A percentile compares a stretch with the other conserved stretches of the same genome.
phyloP scores from a whole-genome alignment of 2,113 vertebrate species.

The Ceyx melanurus region DNA sequence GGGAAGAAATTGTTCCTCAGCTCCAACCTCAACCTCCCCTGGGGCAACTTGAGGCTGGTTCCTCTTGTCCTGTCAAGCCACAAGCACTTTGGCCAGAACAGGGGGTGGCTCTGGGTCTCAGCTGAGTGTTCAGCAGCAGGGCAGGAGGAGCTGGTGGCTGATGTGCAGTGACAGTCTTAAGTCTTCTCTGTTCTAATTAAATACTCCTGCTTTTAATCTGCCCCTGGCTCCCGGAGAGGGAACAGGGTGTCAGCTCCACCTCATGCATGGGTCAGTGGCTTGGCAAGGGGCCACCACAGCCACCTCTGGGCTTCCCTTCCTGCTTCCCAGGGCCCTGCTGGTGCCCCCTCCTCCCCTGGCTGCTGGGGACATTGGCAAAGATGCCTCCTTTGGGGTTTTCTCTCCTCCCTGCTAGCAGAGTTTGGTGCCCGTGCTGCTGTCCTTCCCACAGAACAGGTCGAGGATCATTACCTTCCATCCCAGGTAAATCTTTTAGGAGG shows the following conservation, averaged over 20 bases:
- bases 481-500: neutral
- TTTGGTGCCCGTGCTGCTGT: rapidly evolving
- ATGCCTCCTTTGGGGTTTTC: too few species aligned
- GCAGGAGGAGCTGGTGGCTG: neutral
- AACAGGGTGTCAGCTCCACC: neutral
- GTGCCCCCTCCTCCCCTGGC: neutral
- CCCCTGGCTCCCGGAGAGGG: rapidly evolving
- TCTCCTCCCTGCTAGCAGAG: rapidly evolving
- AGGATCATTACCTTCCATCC: neutral
- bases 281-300: rapidly evolving
- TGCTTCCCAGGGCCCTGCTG: neutral
- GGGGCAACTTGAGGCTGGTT: neutral
- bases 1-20: neutral
- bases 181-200: conserved; percentile 26
- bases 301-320: neutral
- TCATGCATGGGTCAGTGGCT: neutral
- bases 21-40: neutral
- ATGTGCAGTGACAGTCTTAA: neutral
- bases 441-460: neutral
- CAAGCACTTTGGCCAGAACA: rapidly evolving
- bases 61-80: neutral
- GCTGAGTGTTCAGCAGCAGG: rapidly evolving
- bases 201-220: neutral
- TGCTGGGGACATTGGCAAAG: neutral
- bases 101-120: rapidly evolving